These are phyloP conservation scores for Nannospalax galili DNA, from an alignment of 2,113 vertebrate genomes.

Conservation along the genomic window DNA sequence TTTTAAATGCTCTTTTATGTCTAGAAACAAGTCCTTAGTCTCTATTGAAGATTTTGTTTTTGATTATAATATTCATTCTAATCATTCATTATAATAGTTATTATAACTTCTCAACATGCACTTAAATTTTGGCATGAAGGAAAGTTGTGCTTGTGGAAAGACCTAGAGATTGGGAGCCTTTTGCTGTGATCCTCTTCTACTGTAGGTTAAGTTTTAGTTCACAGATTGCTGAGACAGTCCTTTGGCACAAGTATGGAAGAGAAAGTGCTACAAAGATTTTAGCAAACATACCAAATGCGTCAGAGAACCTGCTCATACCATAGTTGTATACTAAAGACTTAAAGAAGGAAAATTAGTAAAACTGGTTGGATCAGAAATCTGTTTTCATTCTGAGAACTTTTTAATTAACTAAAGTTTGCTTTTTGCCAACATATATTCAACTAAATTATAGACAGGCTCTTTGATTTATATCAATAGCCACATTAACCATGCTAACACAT, in stretches of 20 bases:
- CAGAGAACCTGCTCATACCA: not conserved
- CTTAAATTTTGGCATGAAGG: not conserved
- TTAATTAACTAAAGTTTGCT: not conserved
- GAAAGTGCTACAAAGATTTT: not conserved
- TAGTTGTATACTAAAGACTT: not conserved
- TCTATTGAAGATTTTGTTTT: not conserved
- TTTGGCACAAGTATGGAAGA: not conserved
- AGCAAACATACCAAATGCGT: not conserved
- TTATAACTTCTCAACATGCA: not conserved
- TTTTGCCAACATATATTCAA: not conserved
- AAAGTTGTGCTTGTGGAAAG: not conserved
- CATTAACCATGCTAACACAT: not conserved
- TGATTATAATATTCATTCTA: too few species aligned
- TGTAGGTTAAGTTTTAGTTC: not conserved
- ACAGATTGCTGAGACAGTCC: not conserved
- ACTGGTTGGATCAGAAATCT: not conserved
- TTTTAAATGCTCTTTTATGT: not conserved
- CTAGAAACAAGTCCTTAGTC: not conserved
- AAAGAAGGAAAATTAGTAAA: not conserved
- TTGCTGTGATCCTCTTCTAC: not conserved
- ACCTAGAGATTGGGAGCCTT: not conserved
- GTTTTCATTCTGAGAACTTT: not conserved
- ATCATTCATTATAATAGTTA: not conserved
- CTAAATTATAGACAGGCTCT: not conserved
- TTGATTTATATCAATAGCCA: not conserved